Base-by-base conservation (phyloP, 2,888 invertebrate genomes). In the Epinotia nisella region DNA sequence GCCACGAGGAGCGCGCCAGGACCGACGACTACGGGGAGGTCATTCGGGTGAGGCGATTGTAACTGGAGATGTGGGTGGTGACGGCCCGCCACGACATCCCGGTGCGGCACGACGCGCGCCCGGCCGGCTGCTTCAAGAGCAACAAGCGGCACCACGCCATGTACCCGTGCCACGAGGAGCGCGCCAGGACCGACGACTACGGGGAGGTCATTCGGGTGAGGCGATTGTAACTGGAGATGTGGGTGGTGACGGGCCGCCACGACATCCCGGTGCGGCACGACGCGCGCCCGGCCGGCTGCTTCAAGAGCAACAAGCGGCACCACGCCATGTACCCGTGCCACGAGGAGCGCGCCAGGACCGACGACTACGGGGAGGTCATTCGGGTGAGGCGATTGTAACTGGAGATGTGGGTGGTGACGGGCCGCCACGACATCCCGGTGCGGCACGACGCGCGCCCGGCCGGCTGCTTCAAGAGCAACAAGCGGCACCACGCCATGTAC, bases 1-100 rank as follows among this genome's bases (percentile, higher is more conserved):
- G 96, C 85, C 95, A 96, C 59, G 99, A 99, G 87, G 98, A 99
- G 75, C 96, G 98, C 85, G 95, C 98, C 41, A 96, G 98, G 86
- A 95, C 96, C 15, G 51, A 51, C 51, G 51, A 51, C 51, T 51
- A 51, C 51, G 51, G n/a, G n/a, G 51, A 51, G 51, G 4, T 51
- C 51, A 51, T 51, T 4, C 51, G 51, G 24, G 24, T 49, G 4
- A 21, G 61, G 2, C n/a, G 35, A n/a, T 24, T 24, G 21, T 24
- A 24, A 2, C 2, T 2, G 21, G 21, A 2, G 21, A 24, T 24
- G 21, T 24, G 21, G 1, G 21, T 24, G 21, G 21, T 24, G 21
- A 24, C 21, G 21, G 21, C 2, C 21, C 21, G 21, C 1, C 21
- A 24, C 21, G 21, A n/a, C n/a, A n/a, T 24, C 1, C 21, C 21